phyloP scores from a whole-genome alignment of 2,888 invertebrate species.

The Drosophila neonasuta region DNA sequence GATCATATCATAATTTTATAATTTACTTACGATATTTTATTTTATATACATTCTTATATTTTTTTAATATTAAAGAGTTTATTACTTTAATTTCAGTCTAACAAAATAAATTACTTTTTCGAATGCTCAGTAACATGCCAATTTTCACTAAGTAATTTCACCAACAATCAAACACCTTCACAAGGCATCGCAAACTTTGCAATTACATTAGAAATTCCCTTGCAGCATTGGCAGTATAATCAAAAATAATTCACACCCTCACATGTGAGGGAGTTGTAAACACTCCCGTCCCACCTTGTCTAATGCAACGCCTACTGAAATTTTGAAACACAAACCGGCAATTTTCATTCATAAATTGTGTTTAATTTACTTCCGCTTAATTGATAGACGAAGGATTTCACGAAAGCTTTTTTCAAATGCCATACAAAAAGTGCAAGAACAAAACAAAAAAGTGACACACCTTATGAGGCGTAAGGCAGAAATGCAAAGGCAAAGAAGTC shows the following conservation, averaged over 20 bases:
- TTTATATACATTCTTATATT: no score
- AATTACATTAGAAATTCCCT: background rate
- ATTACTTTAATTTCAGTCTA: no score
- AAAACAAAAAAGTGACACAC: conserved; percentile 79
- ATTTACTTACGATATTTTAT: no score
- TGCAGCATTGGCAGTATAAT: background rate
- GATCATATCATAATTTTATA: no score
- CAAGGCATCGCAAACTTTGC: background rate
- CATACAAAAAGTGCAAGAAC: conserved; percentile 61
- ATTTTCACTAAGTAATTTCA: background rate
- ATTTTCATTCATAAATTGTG: conserved; percentile 71
- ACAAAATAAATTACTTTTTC: no score
- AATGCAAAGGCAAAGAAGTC: conserved; percentile 19
- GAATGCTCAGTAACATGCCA: background rate
- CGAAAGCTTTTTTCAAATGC: conserved; percentile 3
- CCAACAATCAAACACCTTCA: background rate
- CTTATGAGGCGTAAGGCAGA: conserved; percentile 53
- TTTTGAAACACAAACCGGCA: conserved; percentile 34
- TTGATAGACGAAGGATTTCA: conserved; percentile 36
- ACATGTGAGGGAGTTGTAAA: background rate
- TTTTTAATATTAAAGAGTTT: no score
- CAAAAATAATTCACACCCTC: background rate
- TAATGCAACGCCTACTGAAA: conserved; percentile 4
- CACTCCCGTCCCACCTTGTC: background rate
- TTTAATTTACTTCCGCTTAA: conserved; percentile 58